phyloP scores from a whole-genome alignment of 2,113 vertebrate species.

The Limanda limanda region DNA sequence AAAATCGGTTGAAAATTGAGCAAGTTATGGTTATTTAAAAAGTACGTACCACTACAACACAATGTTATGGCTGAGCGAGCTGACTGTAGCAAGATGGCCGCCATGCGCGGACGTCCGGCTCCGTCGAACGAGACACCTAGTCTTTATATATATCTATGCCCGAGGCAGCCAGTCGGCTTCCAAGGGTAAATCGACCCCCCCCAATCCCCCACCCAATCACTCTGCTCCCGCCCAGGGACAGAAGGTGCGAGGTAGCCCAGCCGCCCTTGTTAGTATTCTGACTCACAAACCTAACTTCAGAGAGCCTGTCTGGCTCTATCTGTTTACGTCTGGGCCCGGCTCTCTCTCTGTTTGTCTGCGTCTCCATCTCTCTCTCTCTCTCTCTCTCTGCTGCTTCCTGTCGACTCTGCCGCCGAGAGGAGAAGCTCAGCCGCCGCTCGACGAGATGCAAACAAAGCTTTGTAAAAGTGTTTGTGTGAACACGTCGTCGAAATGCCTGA shows the following conservation, averaged over 20 bases:
- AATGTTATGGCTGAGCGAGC: too few relatives aligned
- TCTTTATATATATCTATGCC: too few relatives aligned
- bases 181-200: slow-evolving; percentile 53
- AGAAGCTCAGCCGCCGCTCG: slow-evolving; percentile 57
- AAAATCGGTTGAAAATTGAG: too few relatives aligned
- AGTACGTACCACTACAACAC: too few relatives aligned
- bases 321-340: slow-evolving; percentile 63
- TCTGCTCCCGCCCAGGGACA: slow-evolving; percentile 2
- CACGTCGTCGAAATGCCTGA: slow-evolving; percentile 41
- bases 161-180: slow-evolving; percentile 54
- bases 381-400: slow-evolving; percentile 47
- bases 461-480: slow-evolving; percentile 63
- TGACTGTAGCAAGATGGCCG: too few relatives aligned
- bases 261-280: slow-evolving; percentile 75
- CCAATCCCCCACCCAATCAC: slow-evolving; percentile 45
- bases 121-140: too few relatives aligned
- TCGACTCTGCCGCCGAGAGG: slow-evolving; percentile 57
- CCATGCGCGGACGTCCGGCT: too few relatives aligned
- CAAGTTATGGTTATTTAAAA: too few relatives aligned
- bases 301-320: slow-evolving; percentile 67
- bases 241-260: slow-evolving; percentile 41
- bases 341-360: slow-evolving; percentile 58
- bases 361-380: slow-evolving; percentile 58
- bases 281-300: slow-evolving; percentile 58
- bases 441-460: slow-evolving; percentile 67